Evolutionary conservation across 2,113 vertebrate genomes (phyloP).

Genomic region (Vulpes lagopus): DNA sequence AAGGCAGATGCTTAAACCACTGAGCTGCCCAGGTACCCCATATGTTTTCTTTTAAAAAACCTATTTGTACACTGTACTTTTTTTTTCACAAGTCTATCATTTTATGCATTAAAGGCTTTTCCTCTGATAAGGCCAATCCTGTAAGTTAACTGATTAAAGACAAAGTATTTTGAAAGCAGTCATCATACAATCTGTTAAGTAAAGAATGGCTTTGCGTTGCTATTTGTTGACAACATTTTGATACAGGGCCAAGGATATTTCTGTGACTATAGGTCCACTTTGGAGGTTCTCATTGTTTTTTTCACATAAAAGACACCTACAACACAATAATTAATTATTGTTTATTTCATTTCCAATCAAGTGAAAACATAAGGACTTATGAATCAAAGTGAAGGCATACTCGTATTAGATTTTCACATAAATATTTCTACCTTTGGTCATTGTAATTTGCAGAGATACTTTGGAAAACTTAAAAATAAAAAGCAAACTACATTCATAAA

Average conservation of each 20-base stretch:
- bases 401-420: not conserved
- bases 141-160: not conserved
- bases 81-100: not conserved
- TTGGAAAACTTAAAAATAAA: not conserved
- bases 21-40: too few species aligned
- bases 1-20: too few species aligned
- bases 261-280: not conserved
- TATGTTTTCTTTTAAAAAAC: not conserved
- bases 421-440: not conserved
- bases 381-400: not conserved
- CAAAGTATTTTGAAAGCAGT: not conserved
- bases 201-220: not conserved
- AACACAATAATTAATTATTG: not conserved
- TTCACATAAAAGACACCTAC: not conserved
- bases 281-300: not conserved
- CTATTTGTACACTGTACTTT: not conserved
- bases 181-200: not conserved
- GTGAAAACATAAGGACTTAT: not conserved
- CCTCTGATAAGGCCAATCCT: not conserved
- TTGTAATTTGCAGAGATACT: not conserved
- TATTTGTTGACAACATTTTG: not conserved
- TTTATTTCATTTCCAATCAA: not conserved
- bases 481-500: not conserved
- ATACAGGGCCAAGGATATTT: not conserved
- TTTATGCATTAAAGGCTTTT: not conserved